Evolutionary conservation across 2,797 vertebrate species (phyloP).

Genomic region (Okamejei kenojei): DNA sequence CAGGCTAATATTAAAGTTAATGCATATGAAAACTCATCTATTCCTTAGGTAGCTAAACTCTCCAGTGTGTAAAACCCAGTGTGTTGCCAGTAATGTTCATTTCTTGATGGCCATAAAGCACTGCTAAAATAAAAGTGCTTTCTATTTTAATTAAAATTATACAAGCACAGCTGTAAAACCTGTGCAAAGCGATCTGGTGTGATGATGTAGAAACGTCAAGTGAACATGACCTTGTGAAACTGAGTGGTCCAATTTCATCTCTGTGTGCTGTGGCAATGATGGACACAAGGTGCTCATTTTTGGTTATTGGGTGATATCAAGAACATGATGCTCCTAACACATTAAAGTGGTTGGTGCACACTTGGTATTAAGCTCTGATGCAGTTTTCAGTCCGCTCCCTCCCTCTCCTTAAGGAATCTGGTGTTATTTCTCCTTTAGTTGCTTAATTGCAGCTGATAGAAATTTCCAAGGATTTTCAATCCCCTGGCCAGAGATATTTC

Average conservation of each 20-base stretch:
- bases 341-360: not conserved
- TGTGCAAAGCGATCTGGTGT: not conserved
- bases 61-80: not conserved
- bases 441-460: not conserved
- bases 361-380: not conserved
- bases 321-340: not conserved
- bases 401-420: not conserved
- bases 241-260: not conserved
- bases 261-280: not conserved
- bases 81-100: not conserved
- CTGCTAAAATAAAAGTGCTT: not conserved
- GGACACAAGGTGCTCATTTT: not conserved
- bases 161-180: not conserved
- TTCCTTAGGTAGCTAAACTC: not conserved
- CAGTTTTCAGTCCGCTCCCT: not conserved
- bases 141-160: slow-evolving; percentile 21
- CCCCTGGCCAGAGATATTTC: too few species aligned
- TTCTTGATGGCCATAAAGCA: not conserved
- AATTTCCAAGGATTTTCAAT: too few species aligned
- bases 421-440: not conserved
- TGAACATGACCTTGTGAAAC: not conserved
- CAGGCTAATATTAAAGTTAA: too few species aligned
- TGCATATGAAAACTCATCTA: not conserved
- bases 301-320: not conserved
- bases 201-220: not conserved